Evolutionary conservation across 2,113 vertebrate genomes (phyloP).

Genomic region (Etia nguti): DNA sequence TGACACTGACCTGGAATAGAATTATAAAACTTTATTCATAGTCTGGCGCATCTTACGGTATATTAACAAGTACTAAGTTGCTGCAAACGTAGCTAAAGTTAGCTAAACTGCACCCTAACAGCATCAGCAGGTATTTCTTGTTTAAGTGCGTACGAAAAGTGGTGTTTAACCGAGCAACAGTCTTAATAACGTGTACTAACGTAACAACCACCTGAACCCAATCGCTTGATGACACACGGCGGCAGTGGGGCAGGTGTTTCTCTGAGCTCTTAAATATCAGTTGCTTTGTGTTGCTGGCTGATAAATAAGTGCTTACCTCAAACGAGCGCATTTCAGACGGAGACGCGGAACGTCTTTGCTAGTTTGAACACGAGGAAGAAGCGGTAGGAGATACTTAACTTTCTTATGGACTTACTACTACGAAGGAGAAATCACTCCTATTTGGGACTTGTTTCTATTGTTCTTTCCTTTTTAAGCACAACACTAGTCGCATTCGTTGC

Average conservation of each 20-base stretch:
- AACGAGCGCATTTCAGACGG: background rate
- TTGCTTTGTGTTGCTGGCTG: background rate
- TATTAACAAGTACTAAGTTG: background rate
- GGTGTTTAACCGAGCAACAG: background rate
- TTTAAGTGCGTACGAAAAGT: background rate
- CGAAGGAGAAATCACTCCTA: background rate
- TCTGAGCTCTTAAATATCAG: constrained; percentile 15
- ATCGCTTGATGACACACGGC: background rate
- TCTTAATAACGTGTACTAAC: background rate
- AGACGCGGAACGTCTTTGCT: background rate
- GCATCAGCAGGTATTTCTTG: background rate
- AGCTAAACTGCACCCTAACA: background rate
- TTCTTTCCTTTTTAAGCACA: background rate
- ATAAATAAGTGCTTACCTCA: background rate
- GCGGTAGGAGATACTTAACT: background rate
- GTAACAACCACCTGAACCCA: background rate
- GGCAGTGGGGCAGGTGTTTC: background rate
- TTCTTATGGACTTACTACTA: background rate
- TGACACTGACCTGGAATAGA: background rate
- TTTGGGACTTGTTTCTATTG: background rate
- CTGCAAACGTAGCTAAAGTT: background rate
- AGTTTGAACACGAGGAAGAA: background rate
- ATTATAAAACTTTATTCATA: background rate
- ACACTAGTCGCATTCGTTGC: background rate
- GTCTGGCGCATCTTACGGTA: background rate